phyloP scores from a whole-genome alignment of 2,888 invertebrate genomes.

The Noctua fimbriata region DNA sequence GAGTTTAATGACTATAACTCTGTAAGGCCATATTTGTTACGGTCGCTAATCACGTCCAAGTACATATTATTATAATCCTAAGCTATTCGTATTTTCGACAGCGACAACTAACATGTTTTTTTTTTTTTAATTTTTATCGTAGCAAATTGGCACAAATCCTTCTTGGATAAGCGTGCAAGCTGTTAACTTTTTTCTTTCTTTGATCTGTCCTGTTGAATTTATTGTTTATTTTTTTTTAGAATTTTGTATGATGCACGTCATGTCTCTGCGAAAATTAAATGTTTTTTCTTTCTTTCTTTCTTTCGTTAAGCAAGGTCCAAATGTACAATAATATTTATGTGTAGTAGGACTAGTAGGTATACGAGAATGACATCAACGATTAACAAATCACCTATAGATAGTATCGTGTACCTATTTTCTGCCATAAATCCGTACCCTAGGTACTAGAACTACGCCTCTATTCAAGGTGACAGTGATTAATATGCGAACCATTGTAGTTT shows the following conservation, averaged over 20 bases:
- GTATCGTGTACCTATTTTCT: background rate
- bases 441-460: conserved; percentile 2
- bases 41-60: too few species aligned
- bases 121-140: background rate
- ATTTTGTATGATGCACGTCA: too few species aligned
- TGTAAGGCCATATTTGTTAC: too few species aligned
- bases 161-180: conserved; percentile 13
- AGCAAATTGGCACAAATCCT: background rate
- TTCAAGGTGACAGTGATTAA: conserved; percentile 59
- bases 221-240: too few species aligned
- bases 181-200: too few species aligned
- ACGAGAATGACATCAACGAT: conserved; percentile 48
- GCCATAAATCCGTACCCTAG: background rate
- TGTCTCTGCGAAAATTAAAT: too few species aligned
- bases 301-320: conserved; percentile 22
- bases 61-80: background rate
- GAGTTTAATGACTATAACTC: too few species aligned
- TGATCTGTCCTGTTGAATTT: too few species aligned
- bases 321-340: background rate
- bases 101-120: background rate
- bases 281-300: too few species aligned
- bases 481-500: conserved; percentile 49
- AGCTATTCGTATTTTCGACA: background rate
- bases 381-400: conserved; percentile 24
- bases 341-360: background rate